Percentiles rank a stretch among this genome's conserved stretches.
These are phyloP conservation scores for Erythrolamprus reginae DNA, from an alignment of 2,113 vertebrate genomes.

Conservation along the genomic window DNA sequence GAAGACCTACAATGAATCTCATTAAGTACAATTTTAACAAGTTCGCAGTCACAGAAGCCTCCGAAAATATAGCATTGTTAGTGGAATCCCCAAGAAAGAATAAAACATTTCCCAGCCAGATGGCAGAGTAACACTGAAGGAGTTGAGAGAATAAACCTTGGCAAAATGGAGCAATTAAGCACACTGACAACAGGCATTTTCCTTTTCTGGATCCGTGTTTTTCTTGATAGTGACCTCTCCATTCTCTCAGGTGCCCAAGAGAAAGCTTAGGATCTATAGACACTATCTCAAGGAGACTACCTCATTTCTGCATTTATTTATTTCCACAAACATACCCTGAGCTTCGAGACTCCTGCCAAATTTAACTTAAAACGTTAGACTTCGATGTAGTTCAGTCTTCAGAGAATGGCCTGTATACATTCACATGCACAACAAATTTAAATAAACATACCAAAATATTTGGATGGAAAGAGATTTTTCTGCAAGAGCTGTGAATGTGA, in stretches of 20 bases:
- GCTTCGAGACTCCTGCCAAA: background rate
- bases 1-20: slow-evolving; percentile 7
- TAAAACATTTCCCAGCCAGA: slow-evolving; percentile 44
- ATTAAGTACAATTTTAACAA: slow-evolving; percentile 10
- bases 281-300: slow-evolving; percentile 4
- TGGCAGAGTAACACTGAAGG: slow-evolving; percentile 37
- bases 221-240: slow-evolving; percentile 23
- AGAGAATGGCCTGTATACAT: background rate
- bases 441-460: background rate
- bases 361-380: background rate
- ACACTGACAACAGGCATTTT: slow-evolving; percentile 12
- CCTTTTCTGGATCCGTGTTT: slow-evolving; percentile 1
- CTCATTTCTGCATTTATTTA: background rate
- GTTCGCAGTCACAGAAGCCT: slow-evolving; percentile 27
- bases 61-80: slow-evolving; percentile 8
- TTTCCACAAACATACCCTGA: background rate
- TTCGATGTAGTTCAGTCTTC: background rate
- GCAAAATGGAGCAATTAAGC: slow-evolving; percentile 41
- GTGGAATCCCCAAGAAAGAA: slow-evolving; percentile 42
- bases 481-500: background rate
- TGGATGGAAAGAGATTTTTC: background rate
- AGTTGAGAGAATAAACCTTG: slow-evolving; percentile 42
- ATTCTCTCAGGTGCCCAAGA: slow-evolving; percentile 23
- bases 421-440: background rate
- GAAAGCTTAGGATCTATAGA: slow-evolving; percentile 24